Conservation (phyloP, 2,797 vertebrate species). For the Acestrorhynchus altus region DNA sequence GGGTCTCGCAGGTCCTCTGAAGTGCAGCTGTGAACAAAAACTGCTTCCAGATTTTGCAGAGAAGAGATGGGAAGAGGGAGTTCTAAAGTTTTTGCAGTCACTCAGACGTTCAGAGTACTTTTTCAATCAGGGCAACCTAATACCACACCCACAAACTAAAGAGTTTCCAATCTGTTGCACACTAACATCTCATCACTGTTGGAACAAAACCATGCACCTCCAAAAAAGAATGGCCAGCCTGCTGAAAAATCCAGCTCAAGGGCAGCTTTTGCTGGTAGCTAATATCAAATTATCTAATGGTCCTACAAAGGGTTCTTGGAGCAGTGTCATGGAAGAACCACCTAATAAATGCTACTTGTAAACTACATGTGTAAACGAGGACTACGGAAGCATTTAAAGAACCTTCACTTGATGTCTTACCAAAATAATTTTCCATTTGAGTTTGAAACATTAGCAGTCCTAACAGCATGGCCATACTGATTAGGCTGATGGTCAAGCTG, state of each 20-base stretch:
- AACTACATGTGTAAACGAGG: too few relatives aligned
- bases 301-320: too few relatives aligned
- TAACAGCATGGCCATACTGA: too few relatives aligned
- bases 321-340: too few relatives aligned
- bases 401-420: too few relatives aligned
- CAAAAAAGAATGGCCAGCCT: background rate
- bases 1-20: background rate
- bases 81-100: constrained; percentile 18
- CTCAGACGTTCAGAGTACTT: background rate
- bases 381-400: too few relatives aligned
- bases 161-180: constrained; percentile 19
- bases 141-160: constrained; percentile 21
- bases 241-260: background rate
- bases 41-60: constrained; percentile 10
- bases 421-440: too few relatives aligned
- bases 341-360: too few relatives aligned
- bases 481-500: too few relatives aligned
- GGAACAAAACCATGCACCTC: background rate
- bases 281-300: too few relatives aligned
- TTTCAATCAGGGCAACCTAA: constrained; percentile 14
- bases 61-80: constrained; percentile 18
- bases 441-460: too few relatives aligned
- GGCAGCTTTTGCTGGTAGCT: too few relatives aligned
- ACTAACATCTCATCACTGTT: background rate
- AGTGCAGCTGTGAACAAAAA: constrained; percentile 25